Percentiles rank a stretch among this genome's conserved stretches.
phyloP scores from a whole-genome alignment of 1,140 invertebrate species.

The Drosophila tsacasi region DNA sequence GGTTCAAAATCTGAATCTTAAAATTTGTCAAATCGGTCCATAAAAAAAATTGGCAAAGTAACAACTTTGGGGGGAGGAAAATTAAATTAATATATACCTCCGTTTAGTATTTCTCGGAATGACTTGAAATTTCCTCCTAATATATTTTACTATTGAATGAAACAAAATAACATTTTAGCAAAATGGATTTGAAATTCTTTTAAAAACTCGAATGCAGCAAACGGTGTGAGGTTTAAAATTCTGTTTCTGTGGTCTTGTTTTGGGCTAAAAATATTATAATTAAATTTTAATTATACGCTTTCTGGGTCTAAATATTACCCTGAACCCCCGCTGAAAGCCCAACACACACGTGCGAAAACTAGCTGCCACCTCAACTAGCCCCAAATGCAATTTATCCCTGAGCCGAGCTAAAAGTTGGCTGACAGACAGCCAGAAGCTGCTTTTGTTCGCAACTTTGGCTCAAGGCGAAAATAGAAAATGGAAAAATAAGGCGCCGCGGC shows the following conservation, averaged over 20 bases:
- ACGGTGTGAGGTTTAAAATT: neutral
- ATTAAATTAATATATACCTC: no score
- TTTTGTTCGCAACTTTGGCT: slow-evolving; percentile 59
- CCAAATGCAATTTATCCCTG: slow-evolving; percentile 2
- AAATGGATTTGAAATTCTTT: no score
- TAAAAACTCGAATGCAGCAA: neutral
- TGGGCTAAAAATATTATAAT: neutral
- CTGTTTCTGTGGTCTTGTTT: no score
- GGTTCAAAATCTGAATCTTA: no score
- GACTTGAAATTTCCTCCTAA: no score
- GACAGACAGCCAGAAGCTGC: slow-evolving; percentile 55
- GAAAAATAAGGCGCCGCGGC: slow-evolving; percentile 18
- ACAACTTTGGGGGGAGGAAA: no score
- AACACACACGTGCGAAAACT: neutral
- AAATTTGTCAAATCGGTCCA: no score
- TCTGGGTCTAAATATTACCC: neutral
- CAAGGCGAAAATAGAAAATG: slow-evolving; percentile 47
- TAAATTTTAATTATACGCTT: neutral
- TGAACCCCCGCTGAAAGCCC: neutral
- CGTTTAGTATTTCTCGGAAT: no score
- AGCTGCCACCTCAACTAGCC: neutral
- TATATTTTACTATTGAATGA: no score
- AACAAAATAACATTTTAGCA: no score
- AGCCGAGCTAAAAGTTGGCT: slow-evolving; percentile 39
- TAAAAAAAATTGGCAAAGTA: no score